Evolutionary conservation across 2,888 invertebrate genomes (phyloP), one percentile per base, ranked within the genome.

Genomic region (Lithophane ornitopus): DNA sequence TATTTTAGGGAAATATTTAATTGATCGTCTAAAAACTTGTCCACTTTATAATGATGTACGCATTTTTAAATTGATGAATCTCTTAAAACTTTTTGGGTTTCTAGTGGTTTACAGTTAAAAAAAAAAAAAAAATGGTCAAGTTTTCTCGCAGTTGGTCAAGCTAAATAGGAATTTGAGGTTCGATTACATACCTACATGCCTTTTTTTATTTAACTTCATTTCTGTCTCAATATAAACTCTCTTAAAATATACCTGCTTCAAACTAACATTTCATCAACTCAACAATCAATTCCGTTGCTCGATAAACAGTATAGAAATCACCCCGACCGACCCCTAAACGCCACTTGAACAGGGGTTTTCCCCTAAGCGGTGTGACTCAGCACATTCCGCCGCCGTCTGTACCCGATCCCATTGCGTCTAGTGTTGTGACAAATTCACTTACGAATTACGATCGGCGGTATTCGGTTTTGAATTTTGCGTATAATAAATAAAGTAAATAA

Each of bases 321-420:
- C 77, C 73, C 76, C 68, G 77, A 34, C 34, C 34, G 34, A 72
- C 80, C 80, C 82, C 65, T 70, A 75, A 70, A 76, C 71, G 69
- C 74, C 46, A 85, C 70, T 81, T 70, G 71, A 76, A 76, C 80
- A 85, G 81, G 87, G 85, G 82, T 81, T 82, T 86, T 85, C 81
- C 88, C 89, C 85, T 83, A 81, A 84, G 83, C 74, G 76, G 63
- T 81, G 90, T 93, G 93, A 93, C 90, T 91, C 91, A 87, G 93
- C 93, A 83, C 93, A 93, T 93, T 93, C 91, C 90, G 66, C 77
- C 70, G 76, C 84, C 89, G 90, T 90, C 91, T 92, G 92, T 93
- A 93, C 52, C 75, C 80, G 76, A 70, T 69, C 80, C 74, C 74
- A 68, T 81, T 76, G 71, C 65, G 76, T 68, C 62, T 52, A 77